Conservation (phyloP, 1,140 invertebrate genomes). For the Drosophila ananassae region DNA sequence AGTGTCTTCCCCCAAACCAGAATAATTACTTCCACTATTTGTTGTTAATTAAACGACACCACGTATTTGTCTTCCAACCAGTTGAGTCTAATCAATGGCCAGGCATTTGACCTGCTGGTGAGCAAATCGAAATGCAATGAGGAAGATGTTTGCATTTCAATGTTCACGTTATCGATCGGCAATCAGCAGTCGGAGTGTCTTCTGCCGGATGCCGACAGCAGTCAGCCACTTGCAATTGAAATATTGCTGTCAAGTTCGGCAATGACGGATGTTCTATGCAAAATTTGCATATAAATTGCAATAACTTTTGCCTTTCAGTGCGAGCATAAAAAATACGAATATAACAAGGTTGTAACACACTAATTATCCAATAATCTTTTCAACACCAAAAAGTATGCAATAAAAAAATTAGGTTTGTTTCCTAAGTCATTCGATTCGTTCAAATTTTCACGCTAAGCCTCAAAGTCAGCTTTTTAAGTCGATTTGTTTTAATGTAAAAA, state of each 20-base stretch:
- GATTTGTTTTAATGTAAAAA: not conserved
- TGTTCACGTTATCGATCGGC: conserved; percentile 39
- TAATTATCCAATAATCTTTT: not conserved
- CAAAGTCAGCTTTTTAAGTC: conserved; percentile 3
- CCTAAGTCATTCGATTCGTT: conserved; percentile 52
- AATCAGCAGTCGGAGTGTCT: conserved; percentile 34
- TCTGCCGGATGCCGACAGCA: conserved; percentile 62
- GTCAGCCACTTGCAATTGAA: conserved; percentile 44
- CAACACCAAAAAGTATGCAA: conserved; percentile 40
- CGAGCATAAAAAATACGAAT: conserved; percentile 37
- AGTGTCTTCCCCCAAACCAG: not conserved
- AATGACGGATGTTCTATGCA: conserved; percentile 38
- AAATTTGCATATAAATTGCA: conserved; percentile 70
- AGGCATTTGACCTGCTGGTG: conserved; percentile 40
- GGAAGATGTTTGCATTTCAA: conserved; percentile 45
- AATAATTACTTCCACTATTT: conserved; percentile 10
- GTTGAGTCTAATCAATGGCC: conserved; percentile 27
- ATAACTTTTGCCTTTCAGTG: conserved; percentile 34
- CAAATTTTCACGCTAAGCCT: not conserved
- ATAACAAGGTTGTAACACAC: not conserved
- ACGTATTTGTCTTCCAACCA: conserved; percentile 19
- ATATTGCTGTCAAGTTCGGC: conserved; percentile 63
- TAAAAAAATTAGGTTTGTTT: conserved; percentile 34
- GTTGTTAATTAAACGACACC: conserved; percentile 23
- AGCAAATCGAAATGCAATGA: conserved; percentile 52